These are phyloP conservation scores for Picathartes gymnocephalus DNA, from an alignment of 2,113 vertebrate genomes.

Conservation along the genomic window DNA sequence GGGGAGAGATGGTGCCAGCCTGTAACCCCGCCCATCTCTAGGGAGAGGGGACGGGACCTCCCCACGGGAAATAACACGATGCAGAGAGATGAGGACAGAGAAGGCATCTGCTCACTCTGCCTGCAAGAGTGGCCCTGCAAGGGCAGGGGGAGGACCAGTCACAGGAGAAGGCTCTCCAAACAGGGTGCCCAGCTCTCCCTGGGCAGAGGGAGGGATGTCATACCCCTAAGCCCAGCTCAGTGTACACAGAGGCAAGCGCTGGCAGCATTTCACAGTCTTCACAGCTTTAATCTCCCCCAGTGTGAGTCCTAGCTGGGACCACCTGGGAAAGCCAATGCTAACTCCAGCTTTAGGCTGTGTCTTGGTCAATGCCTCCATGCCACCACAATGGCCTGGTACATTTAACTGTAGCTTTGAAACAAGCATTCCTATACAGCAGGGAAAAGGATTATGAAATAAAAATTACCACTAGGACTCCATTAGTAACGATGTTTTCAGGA, in stretches of 20 bases:
- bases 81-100: background rate
- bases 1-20: background rate
- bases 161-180: background rate
- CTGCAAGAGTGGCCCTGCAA: rapidly evolving
- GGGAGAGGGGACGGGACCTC: background rate
- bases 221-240: background rate
- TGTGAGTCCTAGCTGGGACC: rapidly evolving
- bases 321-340: rapidly evolving
- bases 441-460: background rate
- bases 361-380: background rate
- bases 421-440: background rate
- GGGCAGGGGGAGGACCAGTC: rapidly evolving
- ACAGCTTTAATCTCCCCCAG: background rate
- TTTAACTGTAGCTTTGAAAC: background rate
- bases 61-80: background rate
- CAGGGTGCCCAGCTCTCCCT: background rate
- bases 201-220: rapidly evolving
- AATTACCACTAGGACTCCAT: slow-evolving; percentile 84
- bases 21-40: background rate
- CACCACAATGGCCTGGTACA: background rate
- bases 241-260: rapidly evolving
- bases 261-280: background rate
- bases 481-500: slow-evolving; percentile 73
- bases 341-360: background rate
- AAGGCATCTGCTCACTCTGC: rapidly evolving